Evolutionary conservation across 2,113 vertebrate species (phyloP), one percentile per base, ranked within the genome.

Genomic region (Pardalotus punctatus): DNA sequence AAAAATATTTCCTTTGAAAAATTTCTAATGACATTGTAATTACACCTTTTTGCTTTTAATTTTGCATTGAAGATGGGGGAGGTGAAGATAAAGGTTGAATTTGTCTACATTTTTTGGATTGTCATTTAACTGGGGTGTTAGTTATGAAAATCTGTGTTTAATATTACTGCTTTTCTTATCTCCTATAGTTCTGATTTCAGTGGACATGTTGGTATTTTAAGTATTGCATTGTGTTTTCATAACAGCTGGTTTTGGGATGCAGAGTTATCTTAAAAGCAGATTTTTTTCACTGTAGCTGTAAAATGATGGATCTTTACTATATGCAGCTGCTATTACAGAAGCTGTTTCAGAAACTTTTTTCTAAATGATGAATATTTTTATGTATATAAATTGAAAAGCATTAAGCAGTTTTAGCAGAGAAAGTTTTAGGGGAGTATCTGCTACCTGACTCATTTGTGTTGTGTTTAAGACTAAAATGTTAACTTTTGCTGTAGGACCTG

Each of bases 401-500:
- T 67, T 67, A 84, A 78, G 29, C 47, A 28, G 12, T 83, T 92
- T 50, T 65, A 88, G 53, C 62, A 83, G 77, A 65, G 54, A 40
- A 74, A 40, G 45, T 73, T 92, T 42, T 42, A 84, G 36, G 38
- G 22, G 36, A 51, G 5, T 72, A 13, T 70, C 38, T 83, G 47
- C 38, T 86, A 28, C 27, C 23, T 94, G 31, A 36, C 66, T 69
- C 9, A 17, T 70, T 42, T 61, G 33, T 94, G 77, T 65, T 45
- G 23, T 73, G 15, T 93, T 91, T 87, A 94, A 94, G 65, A 80
- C 72, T 96, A 86, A 96, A 91, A 77, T 51, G n/a, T 91, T 91
- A 73, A 88, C 73, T 94, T 96, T 64, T 97, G 94, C 97, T 96
- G 73, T 97, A 99, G 99, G 99, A 99, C 97, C 98, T 99, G 92